Base-by-base conservation (phyloP, 92 coral and sea anemone species). In the Ricordea florida region DNA sequence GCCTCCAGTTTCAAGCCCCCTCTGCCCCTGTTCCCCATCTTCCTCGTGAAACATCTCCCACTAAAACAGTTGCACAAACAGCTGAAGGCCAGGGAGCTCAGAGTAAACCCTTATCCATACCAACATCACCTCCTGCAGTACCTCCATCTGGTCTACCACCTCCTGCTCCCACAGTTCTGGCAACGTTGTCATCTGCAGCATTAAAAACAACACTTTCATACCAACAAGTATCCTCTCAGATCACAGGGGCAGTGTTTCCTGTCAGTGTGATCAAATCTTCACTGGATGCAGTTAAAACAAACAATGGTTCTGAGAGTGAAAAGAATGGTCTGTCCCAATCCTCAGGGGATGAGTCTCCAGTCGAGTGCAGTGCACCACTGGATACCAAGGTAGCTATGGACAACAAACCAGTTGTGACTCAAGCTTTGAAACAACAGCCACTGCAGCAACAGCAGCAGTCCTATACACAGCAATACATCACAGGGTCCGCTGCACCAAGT, bases 241-340 rank as follows among this genome's bases (percentile, higher is more conserved):
- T 80, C 21, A 76, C 88, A 24, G 84, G 85, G 29, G 76, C 93
- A 2, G 89, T 90, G 16, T 68, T 88, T 18, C 90, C 97, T 41
- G 97, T 91, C 43, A 91, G 97, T 76, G 97, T 91, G 26, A 91
- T 91, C 48, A 91, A 91, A 83, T 73, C 97, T 10, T 84, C 97
- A 1, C 48, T 78, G 30, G 90, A 76, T 44, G 77, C 83, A 38
- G 70, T 70, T 4, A 83, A 72, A 32, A 78, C 74, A 32, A 22
- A 13, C 10, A 82, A 88, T 5, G 67, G 85, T 42, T 36, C 30
- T 58, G 97, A 91, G 18, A 10, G 70, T 7, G 97, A 88, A 36
- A 91, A 84, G 64, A 91, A 91, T 83, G 97, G 97, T 2, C 63
- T 91, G 57, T 88, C 93, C 10, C 97, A 88, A 80, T 91, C 97